phyloP scores from a whole-genome alignment of 2,113 vertebrate genomes.

The Pardalotus punctatus region DNA sequence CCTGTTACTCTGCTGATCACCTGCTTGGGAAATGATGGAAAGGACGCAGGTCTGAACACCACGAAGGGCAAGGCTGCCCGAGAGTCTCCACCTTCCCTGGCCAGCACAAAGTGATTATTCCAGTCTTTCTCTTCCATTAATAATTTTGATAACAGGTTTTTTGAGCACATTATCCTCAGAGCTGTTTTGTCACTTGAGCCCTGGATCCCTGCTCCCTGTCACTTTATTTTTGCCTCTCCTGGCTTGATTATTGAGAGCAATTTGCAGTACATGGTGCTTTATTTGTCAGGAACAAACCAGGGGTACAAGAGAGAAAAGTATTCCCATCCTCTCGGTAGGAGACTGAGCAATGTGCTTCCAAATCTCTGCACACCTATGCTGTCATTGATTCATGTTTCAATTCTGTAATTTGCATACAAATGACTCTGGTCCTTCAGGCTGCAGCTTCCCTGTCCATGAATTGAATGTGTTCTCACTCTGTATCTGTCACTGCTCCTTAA shows the following conservation, averaged over 20 bases:
- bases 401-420: neutral
- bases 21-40: neutral
- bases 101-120: neutral
- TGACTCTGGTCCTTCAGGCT: neutral
- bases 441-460: neutral
- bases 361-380: neutral
- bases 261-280: neutral
- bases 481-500: neutral
- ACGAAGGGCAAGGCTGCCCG: neutral
- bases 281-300: neutral
- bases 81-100: neutral
- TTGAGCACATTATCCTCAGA: neutral
- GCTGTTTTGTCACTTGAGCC: neutral
- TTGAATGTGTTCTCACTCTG: neutral
- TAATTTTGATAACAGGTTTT: neutral
- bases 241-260: conserved; percentile 2
- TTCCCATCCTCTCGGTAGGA: neutral
- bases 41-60: neutral
- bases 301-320: neutral
- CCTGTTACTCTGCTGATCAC: neutral
- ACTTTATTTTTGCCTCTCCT: neutral
- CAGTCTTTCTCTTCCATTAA: neutral
- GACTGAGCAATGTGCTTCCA: neutral
- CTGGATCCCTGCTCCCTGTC: neutral
- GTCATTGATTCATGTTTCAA: neutral